Percentiles rank a stretch among this genome's conserved stretches.
These are phyloP conservation scores for Phymorhynchus buccinoides DNA, from an alignment of 1,140 invertebrate species.

Conservation along the genomic window DNA sequence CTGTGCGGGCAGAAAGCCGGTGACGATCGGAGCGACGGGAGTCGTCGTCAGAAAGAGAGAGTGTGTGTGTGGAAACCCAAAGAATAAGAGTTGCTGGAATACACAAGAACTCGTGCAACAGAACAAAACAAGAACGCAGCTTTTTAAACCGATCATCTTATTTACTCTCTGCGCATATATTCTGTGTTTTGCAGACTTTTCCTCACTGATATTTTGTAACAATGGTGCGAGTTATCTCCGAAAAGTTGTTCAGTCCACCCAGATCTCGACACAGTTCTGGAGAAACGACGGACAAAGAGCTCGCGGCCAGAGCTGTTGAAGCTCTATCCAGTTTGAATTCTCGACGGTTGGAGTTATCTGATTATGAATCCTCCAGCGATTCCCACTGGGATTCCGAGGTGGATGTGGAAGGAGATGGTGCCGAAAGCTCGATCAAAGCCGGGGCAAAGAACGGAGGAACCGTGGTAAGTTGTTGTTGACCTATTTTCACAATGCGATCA, in stretches of 20 bases:
- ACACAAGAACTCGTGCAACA: no score
- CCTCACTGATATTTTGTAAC: background rate
- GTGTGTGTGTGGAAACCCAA: constrained; percentile 1
- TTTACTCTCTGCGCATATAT: background rate
- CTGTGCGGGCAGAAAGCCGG: constrained; percentile 24
- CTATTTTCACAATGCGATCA: constrained; percentile 47
- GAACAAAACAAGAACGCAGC: background rate
- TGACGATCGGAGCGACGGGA: background rate
- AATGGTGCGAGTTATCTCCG: constrained; percentile 60
- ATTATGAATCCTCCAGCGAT: constrained; percentile 51
- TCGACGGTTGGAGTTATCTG: constrained; percentile 35
- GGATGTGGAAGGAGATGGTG: constrained; percentile 33
- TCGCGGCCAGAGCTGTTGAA: constrained; percentile 47
- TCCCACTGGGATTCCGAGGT: constrained; percentile 53
- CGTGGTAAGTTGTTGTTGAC: constrained; percentile 18
- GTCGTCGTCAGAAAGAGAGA: background rate
- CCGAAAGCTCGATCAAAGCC: background rate
- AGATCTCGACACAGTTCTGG: constrained; percentile 60
- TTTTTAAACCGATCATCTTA: background rate
- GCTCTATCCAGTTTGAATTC: constrained; percentile 37
- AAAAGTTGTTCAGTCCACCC: constrained; percentile 55
- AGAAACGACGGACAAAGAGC: constrained; percentile 55
- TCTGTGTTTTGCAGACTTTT: background rate
- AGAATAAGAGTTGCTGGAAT: background rate
- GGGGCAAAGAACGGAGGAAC: constrained; percentile 39